phyloP scores from a whole-genome alignment of 30 jellyfish, hydroid and myxozoan species.

The Turritopsis dohrnii region DNA sequence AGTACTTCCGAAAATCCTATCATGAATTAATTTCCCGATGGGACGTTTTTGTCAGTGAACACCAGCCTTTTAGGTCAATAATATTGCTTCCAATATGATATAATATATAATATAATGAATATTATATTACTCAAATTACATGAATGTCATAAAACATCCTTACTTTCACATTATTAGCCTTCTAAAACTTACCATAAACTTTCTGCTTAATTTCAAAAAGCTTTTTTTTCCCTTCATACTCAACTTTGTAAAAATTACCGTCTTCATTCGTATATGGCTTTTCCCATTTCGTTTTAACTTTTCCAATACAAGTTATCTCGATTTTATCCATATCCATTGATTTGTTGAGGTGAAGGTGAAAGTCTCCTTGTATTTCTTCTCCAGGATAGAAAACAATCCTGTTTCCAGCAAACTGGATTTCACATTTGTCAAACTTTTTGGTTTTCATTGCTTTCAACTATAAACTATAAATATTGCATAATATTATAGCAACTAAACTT shows the following conservation, averaged over 20 bases:
- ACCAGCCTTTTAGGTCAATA: no score
- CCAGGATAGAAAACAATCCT: slow-evolving; percentile 20
- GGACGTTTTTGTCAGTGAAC: no score
- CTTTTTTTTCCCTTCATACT: slow-evolving; percentile 13
- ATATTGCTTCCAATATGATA: no score
- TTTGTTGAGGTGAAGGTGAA: not conserved
- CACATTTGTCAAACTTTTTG: slow-evolving; percentile 24
- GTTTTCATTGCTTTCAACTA: not conserved
- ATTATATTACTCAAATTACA: no score
- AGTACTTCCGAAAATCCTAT: no score
- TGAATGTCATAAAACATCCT: no score
- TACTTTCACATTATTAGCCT: not conserved
- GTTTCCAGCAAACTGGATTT: slow-evolving; percentile 2
- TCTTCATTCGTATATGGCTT: not conserved
- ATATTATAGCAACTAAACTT: no score
- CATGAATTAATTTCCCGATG: no score
- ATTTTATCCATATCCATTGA: slow-evolving; percentile 12
- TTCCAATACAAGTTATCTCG: slow-evolving; percentile 14
- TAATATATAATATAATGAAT: no score
- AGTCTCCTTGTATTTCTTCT: slow-evolving; percentile 1
- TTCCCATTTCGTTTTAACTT: slow-evolving; percentile 8
- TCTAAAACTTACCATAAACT: slow-evolving; percentile 11
- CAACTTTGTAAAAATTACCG: not conserved
- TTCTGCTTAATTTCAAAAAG: slow-evolving; percentile 7
- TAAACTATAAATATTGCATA: no score